Base-by-base conservation (phyloP, 2,113 vertebrate species). In the Ranitomeya variabilis region DNA sequence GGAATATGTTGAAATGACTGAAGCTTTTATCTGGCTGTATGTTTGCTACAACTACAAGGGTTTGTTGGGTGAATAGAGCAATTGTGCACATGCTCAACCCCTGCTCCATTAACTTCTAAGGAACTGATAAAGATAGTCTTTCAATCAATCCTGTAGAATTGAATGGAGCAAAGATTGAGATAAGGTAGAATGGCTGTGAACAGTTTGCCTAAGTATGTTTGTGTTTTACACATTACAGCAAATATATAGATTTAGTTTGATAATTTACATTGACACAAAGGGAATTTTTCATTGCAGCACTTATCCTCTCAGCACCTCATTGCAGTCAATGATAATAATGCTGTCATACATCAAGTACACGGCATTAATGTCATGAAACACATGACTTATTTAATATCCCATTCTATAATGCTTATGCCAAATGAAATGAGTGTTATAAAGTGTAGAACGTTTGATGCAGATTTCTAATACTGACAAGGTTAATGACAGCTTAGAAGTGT, bases 401-500 rank as follows among this genome's bases (percentile, higher is more conserved):
- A 64, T 83, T 71, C 57, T 84, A 37, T 83, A 89, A 84, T 89
- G 87, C 78, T 76, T 83, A 78, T 76, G 69, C 73, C 87, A 89
- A 77, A 89, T 76, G 64, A 67, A 89, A 89, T 83, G 80, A 88
- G 80, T 83, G 87, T 77, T 73, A 76, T 83, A 83, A 88, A 83
- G 59, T 84, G 80, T 55, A 59, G 60, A 76, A 88, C 57, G 69
- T 88, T 88, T 83, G 79, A 83, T 74, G 67, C 45, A 78, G 87
- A 83, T 66, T 84, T 89, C 54, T 78, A 77, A 52, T 84, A 55
- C 57, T 84, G 87, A 51, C 87, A 89, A 89, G 87, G 87, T 89
- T 89, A 89, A 89, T 77, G 87, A 89, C 73, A 89, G 31, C 80
- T 83, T 77, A 62, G 80, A 84, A 84, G 59, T 89, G 80, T 74